Base-by-base conservation (phyloP, 2,888 invertebrate genomes). In the Halictus ligatus region DNA sequence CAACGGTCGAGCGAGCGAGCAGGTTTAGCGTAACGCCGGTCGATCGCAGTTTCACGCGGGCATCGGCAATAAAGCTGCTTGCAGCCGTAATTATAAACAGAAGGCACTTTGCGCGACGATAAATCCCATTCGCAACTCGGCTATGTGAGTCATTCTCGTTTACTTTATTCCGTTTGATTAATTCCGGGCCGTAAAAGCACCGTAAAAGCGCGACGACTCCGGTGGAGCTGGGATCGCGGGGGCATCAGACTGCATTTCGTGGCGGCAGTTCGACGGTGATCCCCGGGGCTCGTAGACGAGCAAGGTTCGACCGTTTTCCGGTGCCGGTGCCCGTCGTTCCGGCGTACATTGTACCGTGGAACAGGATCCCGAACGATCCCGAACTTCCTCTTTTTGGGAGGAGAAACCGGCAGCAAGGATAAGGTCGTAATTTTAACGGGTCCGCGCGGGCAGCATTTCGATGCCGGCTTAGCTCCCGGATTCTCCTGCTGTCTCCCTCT, bases 161-260 rank as follows among this genome's bases (percentile, higher is more conserved):
- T 91, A 92, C 89, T 92, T 91, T 91, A 91, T 92, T 92, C 89
- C 92, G 77, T 92, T 88, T 92, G 92, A 93, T 93, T 92, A 93
- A 93, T 93, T 93, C 93, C 84, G 86, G 69, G 81, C 91, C 87
- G 90, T 93, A 93, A 93, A 93, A 91, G 87, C 85, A 89, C 84
- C 92, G 90, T 91, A 92, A 93, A 92, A 92, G 88, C 85, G 81
- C 85, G 88, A 69, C 74, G 75, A 79, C 73, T 69, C 78, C 78
- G 79, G 75, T 78, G 75, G 46, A 58, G 69, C 74, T 29, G 21
- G 67, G 69, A 75, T 78, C 82, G 78, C 50, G 54, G 75, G 29
- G 40, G 76, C 40, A 83, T 81, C 75, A 25, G 83, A 60, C 60
- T 81, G 80, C 74, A 67, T 79, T 84, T 83, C 81, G 86, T 64